Base-by-base conservation (phyloP, 2,888 invertebrate genomes). In the Thereva unica region DNA sequence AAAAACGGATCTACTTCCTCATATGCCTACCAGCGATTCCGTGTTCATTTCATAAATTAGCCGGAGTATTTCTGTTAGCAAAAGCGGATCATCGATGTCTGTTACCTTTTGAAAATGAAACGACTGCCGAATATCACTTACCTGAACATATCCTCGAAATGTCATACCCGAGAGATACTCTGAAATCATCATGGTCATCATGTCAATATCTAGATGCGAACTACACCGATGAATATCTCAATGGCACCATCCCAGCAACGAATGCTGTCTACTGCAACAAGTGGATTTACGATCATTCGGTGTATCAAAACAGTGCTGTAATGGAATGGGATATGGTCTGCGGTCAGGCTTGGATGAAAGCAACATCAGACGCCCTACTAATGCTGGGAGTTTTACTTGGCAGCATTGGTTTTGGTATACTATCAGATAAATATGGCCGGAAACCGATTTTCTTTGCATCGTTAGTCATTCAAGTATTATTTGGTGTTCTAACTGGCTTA, bases 361-460 rank as follows among this genome's bases (percentile, higher is more conserved):
- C 89, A 40, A 85, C 85, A 67, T 86, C 88, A 37, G 89, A 90
- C 76, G 83, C 89, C 0, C 74, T 87, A 67, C 87, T 87, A 75
- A 90, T 90, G 89, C 79, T 87, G 70, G 90, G 90, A 69, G 89
- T 90, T 54, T 84, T 90, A 78, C 76, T 89, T 69, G 90, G 90
- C 49, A 89, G 89, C 64, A 87, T 89, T 67, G 80, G 87, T 63
- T 89, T 90, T 77, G 90, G 90, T 38, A 86, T 87, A 74, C 78
- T 90, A 72, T 90, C 89, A 38, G 90, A 90, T 76, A 86, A 87
- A 77, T 87, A 83, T 78, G 90, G 91, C 56, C 82, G 91, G 64
- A 86, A 88, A 77, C 85, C 87, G 57, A 87, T 88, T 73, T 90
- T 91, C 81, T 88, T 90, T 77, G 80, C 86, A 68, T 88, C 89